Conservation (phyloP, 2,797 vertebrate genomes). For the Notoglanidium macrostoma region DNA sequence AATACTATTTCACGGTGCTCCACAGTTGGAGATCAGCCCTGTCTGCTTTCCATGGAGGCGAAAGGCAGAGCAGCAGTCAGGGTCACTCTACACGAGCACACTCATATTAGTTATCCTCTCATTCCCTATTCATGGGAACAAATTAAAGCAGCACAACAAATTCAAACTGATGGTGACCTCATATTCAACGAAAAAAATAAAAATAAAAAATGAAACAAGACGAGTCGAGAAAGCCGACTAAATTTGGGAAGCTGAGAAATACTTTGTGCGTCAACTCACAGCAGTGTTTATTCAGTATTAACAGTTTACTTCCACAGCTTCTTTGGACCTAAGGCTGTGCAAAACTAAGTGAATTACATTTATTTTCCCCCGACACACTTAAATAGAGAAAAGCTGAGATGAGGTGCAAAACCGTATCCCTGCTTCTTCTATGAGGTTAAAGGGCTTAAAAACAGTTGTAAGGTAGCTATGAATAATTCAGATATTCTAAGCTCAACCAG, state of each 20-base stretch:
- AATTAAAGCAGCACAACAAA: constrained; percentile 42
- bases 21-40: constrained; percentile 55
- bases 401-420: constrained; percentile 33
- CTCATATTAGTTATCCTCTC: constrained; percentile 55
- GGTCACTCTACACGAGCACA: constrained; percentile 53
- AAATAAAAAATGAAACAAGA: neutral
- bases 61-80: constrained; percentile 41
- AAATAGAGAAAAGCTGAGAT: constrained; percentile 40
- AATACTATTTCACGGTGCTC: constrained; percentile 59
- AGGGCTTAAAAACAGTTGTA: constrained; percentile 48
- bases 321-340: constrained; percentile 7
- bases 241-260: constrained; percentile 17
- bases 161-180: constrained; percentile 43
- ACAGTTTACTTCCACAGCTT: constrained; percentile 31
- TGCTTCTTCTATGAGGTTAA: constrained; percentile 42
- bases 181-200: neutral
- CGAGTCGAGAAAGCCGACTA: constrained; percentile 21
- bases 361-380: constrained; percentile 19
- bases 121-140: constrained; percentile 47
- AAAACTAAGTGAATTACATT: constrained; percentile 17
- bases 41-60: constrained; percentile 43
- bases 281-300: constrained; percentile 38
- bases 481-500: constrained; percentile 32
- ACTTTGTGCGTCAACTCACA: constrained; percentile 8
- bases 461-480: constrained; percentile 46